These are phyloP conservation scores for Uropetala carovei DNA, from an alignment of 2,888 invertebrate genomes.

Conservation along the genomic window DNA sequence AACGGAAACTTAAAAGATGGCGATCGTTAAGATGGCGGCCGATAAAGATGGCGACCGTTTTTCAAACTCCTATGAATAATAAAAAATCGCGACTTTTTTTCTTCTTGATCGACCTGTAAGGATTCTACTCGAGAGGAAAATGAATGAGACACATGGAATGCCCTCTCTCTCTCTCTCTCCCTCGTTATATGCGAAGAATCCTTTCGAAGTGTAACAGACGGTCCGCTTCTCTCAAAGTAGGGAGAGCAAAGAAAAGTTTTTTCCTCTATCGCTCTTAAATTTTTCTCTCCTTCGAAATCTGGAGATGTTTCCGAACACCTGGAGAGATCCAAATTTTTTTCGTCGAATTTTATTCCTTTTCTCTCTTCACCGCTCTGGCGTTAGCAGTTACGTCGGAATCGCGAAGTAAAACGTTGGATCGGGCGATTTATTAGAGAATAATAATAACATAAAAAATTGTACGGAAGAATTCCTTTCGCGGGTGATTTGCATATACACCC, in stretches of 20 bases:
- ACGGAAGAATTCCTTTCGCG: constrained; percentile 22
- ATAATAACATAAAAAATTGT: constrained; percentile 35
- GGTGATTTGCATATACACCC: constrained; percentile 61
- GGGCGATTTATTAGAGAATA: constrained; percentile 46
- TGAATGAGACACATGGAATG: neutral
- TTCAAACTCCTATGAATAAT: too few species aligned
- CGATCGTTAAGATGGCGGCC: too few species aligned
- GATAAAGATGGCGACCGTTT: too few species aligned
- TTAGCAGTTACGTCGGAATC: constrained; percentile 27
- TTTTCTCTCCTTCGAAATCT: neutral
- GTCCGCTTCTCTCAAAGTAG: neutral
- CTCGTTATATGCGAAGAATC: neutral
- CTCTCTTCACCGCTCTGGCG: neutral
- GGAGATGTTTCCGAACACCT: constrained; percentile 33
- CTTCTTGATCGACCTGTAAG: neutral
- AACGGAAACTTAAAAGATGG: too few species aligned
- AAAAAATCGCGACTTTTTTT: neutral
- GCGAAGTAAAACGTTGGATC: neutral
- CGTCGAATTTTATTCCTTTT: neutral
- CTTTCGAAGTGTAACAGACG: neutral
- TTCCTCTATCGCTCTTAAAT: neutral
- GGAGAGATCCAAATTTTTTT: neutral
- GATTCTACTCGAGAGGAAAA: neutral
- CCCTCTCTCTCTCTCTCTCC: neutral
- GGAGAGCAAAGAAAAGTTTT: neutral